Evolutionary conservation across 1,140 invertebrate genomes (phyloP).

Genomic region (Achatina immaculata): DNA sequence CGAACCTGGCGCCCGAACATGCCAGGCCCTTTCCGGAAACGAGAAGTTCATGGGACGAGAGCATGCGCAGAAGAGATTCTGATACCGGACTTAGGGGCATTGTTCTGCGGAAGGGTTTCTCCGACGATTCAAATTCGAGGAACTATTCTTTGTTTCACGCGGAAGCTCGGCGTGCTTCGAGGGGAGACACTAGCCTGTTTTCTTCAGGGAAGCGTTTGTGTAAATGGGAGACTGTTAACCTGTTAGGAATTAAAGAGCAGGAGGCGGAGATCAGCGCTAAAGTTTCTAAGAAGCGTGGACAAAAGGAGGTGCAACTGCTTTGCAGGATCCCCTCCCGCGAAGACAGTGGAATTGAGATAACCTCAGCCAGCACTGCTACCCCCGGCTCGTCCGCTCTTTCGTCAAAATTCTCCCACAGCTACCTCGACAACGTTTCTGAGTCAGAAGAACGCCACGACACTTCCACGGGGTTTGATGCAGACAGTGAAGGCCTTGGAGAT

Average conservation of each 20-base stretch:
- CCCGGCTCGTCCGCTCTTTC: neutral
- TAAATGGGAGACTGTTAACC: conserved; percentile 39
- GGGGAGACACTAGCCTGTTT: neutral
- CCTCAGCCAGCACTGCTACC: neutral
- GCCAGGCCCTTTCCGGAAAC: conserved; percentile 24
- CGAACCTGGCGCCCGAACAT: conserved; percentile 28
- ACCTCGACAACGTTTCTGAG: neutral
- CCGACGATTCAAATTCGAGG: conserved; percentile 27
- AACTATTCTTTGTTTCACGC: conserved; percentile 37
- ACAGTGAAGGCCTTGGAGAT: neutral
- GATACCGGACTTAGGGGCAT: conserved; percentile 23
- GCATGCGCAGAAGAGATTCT: conserved; percentile 38
- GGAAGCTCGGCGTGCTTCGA: neutral
- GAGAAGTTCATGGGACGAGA: conserved; percentile 35
- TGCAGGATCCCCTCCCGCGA: neutral
- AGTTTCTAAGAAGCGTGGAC: neutral
- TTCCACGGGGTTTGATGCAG: neutral
- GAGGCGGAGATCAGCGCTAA: neutral
- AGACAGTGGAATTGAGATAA: conserved; percentile 21
- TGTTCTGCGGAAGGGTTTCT: conserved; percentile 29
- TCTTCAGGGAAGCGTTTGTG: conserved; percentile 22
- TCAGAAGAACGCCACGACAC: neutral
- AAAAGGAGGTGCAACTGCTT: neutral
- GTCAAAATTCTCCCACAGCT: neutral
- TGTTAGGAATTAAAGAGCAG: conserved; percentile 17